Base-by-base conservation (phyloP, 2,113 vertebrate species). In the Grantiella picta region DNA sequence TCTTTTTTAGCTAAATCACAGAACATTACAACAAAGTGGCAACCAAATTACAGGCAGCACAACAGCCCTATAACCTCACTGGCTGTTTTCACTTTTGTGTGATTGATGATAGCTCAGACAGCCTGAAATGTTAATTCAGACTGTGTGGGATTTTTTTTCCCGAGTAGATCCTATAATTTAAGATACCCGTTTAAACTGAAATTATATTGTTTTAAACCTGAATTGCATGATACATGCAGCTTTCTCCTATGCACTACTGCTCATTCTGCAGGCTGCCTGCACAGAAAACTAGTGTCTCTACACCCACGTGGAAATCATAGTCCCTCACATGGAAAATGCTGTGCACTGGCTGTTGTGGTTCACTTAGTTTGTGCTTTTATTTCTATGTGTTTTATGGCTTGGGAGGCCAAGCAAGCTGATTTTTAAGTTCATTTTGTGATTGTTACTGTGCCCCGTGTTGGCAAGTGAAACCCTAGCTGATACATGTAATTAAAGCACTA, bases 111-210 rank as follows among this genome's bases (percentile, higher is more conserved):
- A 24, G 49, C 56, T 86, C 47, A 81, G 92, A 42, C 10, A 15
- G 56, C 80, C 50, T 71, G 72, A 92, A 94, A 95, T 45, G 90
- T 90, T 86, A 68, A 64, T 93, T 96, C 68, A 82, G 65, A 52
- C 61, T 78, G 44, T 77, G 75, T 66, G 40, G 60, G 53, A 20
- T 64, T 59, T 76, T 38, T 59, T 89, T n/a, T 0, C 22, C 10
- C 53, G 45, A 18, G 15, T 38, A 82, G 40, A 45, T 78, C 86
- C 91, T 97, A 52, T 97, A 92, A 97, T 97, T 96, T 96, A 65
- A 89, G 85, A 70, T 79, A 60, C 45, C 29, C 36, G 45, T 93
- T 97, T 97, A 75, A 94, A 88, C 69, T 97, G 75, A 96, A 94
- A 96, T 94, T 60, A 95, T 29, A 38, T 76, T 83, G 89, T 92